phyloP scores from a whole-genome alignment of 1,140 invertebrate genomes.

The Drosophila repletoides region DNA sequence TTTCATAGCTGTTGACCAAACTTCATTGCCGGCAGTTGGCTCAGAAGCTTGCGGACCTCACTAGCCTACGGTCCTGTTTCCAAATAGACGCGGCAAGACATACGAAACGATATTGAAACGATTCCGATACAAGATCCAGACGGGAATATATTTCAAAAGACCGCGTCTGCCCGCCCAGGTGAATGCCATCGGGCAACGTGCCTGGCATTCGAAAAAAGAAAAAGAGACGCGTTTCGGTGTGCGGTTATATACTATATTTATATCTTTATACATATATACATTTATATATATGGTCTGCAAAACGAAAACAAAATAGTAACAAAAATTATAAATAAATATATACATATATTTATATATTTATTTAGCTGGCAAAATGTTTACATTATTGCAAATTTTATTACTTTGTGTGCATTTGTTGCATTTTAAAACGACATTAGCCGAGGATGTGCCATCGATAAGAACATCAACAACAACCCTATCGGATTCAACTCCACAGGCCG shows the following conservation, averaged over 20 bases:
- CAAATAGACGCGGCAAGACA: conserved; percentile 45
- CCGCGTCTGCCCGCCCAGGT: conserved; percentile 52
- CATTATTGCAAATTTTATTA: conserved; percentile 73
- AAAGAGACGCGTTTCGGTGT: conserved; percentile 49
- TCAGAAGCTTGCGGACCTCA: conserved; percentile 76
- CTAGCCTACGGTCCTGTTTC: conserved; percentile 67
- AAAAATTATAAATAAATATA: conserved; percentile 36
- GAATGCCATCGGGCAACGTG: conserved; percentile 76
- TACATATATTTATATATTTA: conserved; percentile 6
- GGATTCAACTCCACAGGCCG: conserved; percentile 15
- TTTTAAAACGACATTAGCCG: conserved; percentile 65
- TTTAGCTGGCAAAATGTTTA: conserved; percentile 59
- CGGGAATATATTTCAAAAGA: conserved; percentile 35
- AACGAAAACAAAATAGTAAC: conserved; percentile 71
- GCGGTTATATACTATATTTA: conserved; percentile 45
- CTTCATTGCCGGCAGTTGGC: conserved; percentile 48
- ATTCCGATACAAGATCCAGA: conserved; percentile 19
- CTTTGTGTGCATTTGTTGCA: conserved; percentile 78
- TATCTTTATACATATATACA: too few species aligned
- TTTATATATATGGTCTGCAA: conserved; percentile 71
- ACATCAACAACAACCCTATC: conserved; percentile 14
- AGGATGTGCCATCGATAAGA: conserved; percentile 48
- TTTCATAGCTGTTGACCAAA: conserved; percentile 72
- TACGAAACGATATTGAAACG: conserved; percentile 9
- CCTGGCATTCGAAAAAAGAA: conserved; percentile 59